Conservation (phyloP, 2,888 invertebrate species). For the Cryptocephalus moraei region DNA sequence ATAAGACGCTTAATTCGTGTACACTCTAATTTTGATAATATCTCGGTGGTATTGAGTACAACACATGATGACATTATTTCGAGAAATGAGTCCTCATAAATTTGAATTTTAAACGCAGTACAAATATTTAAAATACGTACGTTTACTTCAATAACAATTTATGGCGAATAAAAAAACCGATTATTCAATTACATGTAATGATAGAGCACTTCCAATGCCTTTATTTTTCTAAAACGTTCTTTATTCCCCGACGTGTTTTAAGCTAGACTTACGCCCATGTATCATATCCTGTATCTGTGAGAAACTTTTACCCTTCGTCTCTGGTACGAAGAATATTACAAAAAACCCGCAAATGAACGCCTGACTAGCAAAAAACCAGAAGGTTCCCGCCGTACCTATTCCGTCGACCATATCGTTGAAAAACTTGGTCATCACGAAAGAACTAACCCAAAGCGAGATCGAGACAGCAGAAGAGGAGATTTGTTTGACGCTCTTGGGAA, state of each 20-base stretch:
- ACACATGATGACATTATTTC: no score
- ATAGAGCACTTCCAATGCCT: no score
- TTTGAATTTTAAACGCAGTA: no score
- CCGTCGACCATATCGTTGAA: slow-evolving; percentile 47
- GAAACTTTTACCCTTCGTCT: slow-evolving; percentile 81
- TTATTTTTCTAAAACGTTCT: no score
- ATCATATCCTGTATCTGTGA: slow-evolving; percentile 65
- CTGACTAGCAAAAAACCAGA: slow-evolving; percentile 58
- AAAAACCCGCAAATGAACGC: slow-evolving; percentile 53
- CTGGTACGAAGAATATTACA: slow-evolving; percentile 68
- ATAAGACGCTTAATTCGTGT: no score
- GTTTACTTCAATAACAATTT: no score
- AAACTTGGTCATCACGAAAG: slow-evolving; percentile 62
- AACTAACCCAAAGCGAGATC: slow-evolving; percentile 60
- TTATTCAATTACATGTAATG: no score
- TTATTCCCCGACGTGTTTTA: neutral
- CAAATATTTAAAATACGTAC: no score
- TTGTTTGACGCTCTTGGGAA: slow-evolving; percentile 66
- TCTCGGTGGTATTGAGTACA: no score
- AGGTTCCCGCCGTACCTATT: slow-evolving; percentile 53
- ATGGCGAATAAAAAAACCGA: no score
- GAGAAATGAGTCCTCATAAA: no score
- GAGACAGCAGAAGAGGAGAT: slow-evolving; percentile 64
- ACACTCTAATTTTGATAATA: no score
- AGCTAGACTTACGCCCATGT: slow-evolving; percentile 1